Conservation (phyloP, 2,797 vertebrate species). For the Danio tinwini region DNA sequence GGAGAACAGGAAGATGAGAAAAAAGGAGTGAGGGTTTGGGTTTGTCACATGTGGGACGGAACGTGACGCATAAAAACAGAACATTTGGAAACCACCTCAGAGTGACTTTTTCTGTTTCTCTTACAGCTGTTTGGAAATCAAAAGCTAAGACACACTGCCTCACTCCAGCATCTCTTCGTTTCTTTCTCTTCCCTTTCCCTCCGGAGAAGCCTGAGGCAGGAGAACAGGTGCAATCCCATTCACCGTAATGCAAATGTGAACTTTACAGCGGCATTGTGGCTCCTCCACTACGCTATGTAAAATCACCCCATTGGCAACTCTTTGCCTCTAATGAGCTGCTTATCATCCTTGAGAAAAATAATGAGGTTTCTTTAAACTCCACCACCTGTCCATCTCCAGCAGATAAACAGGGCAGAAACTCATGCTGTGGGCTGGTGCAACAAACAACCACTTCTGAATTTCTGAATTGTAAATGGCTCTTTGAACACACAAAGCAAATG, state of each 20-base stretch:
- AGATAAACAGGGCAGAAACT: constrained; percentile 60
- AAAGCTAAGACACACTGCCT: constrained; percentile 34
- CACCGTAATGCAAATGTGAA: constrained; percentile 79
- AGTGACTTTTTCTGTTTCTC: constrained; percentile 9
- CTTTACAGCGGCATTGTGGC: constrained; percentile 65
- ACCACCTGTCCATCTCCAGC: constrained; percentile 52
- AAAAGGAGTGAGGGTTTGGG: constrained; percentile 20
- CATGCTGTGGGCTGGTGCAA: constrained; percentile 42
- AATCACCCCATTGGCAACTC: constrained; percentile 62
- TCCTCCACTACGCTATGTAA: constrained; percentile 58
- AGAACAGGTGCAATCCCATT: constrained; percentile 51
- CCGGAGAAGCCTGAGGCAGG: constrained; percentile 33
- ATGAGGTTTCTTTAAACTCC: constrained; percentile 62
- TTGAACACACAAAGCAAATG: constrained; percentile 2
- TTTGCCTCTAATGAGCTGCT: constrained; percentile 65
- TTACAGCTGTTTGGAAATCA: constrained; percentile 56
- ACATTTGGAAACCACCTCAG: constrained; percentile 34
- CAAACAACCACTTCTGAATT: background rate
- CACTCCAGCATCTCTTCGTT: constrained; percentile 20
- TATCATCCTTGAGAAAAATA: constrained; percentile 67
- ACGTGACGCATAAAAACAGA: background rate
- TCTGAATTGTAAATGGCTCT: background rate
- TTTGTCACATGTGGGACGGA: constrained; percentile 21
- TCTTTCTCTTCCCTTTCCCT: constrained; percentile 14
- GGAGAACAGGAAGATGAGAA: constrained; percentile 14